Evolutionary conservation across 2,888 invertebrate genomes (phyloP).

Genomic region (Drosophila borealis): DNA sequence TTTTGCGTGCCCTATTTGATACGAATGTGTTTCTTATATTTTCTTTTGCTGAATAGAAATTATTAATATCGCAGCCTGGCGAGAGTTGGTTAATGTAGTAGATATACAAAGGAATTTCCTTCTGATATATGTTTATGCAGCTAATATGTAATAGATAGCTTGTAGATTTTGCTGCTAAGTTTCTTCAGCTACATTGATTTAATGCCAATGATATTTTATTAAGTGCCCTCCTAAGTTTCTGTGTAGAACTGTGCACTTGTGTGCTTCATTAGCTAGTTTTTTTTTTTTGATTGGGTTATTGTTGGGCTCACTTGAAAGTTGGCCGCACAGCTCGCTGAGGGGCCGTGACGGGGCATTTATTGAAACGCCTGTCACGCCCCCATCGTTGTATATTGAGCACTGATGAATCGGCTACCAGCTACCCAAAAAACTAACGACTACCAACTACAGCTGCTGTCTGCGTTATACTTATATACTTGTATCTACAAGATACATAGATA

Average conservation of each 20-base stretch:
- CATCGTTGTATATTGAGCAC: conserved; percentile 36
- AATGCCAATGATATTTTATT: conserved; percentile 3
- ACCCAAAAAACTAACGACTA: conserved; percentile 18
- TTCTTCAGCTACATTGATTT: too few relatives aligned
- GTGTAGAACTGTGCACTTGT: conserved; percentile 18
- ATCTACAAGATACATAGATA: conserved; percentile 20
- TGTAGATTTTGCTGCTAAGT: too few relatives aligned
- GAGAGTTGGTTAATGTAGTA: too few relatives aligned
- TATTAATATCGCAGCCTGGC: too few relatives aligned
- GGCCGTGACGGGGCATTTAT: conserved; percentile 40
- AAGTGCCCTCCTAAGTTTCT: background rate
- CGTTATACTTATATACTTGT: conserved; percentile 1
- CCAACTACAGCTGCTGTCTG: conserved; percentile 24
- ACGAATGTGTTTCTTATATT: too few relatives aligned
- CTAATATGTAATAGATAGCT: too few relatives aligned
- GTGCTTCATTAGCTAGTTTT: conserved; percentile 32
- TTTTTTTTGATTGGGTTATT: conserved; percentile 1
- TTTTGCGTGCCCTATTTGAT: too few relatives aligned
- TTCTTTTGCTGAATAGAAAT: too few relatives aligned
- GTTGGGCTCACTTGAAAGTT: conserved; percentile 10
- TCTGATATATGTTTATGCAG: too few relatives aligned
- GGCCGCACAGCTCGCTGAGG: conserved; percentile 13
- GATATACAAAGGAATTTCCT: too few relatives aligned
- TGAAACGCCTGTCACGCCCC: conserved; percentile 51
- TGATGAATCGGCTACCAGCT: conserved; percentile 47